Evolutionary conservation across 2,888 invertebrate genomes (phyloP).

Genomic region (Thereva unica): DNA sequence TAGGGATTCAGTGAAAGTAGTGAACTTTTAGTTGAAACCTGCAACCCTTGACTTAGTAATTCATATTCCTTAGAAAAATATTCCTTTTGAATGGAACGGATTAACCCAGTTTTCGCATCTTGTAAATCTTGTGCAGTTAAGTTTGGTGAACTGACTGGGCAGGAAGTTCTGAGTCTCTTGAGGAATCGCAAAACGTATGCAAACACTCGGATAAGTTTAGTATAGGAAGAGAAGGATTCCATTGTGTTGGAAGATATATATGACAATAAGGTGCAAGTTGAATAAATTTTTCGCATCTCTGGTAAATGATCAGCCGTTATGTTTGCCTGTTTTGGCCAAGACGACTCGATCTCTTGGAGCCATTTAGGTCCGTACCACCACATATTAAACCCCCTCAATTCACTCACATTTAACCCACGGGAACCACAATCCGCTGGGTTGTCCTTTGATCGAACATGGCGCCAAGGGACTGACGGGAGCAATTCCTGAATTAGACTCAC

Average conservation of each 20-base stretch:
- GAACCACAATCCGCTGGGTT: constrained; percentile 7
- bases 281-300: not conserved
- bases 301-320: not conserved
- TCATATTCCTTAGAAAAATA: not conserved
- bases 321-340: not conserved
- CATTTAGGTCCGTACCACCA: constrained; percentile 1
- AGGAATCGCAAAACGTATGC: too few relatives aligned
- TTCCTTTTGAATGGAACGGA: not conserved
- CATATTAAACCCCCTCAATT: not conserved
- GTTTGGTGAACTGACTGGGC: too few relatives aligned
- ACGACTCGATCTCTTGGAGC: not conserved
- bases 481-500: not conserved
- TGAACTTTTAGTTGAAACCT: too few relatives aligned
- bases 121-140: too few relatives aligned
- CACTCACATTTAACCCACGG: not conserved
- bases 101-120: too few relatives aligned
- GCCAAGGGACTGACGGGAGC: not conserved
- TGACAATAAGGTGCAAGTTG: not conserved
- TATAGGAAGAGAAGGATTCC: too few relatives aligned
- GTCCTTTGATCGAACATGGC: not conserved
- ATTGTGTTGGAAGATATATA: too few relatives aligned
- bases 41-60: not conserved
- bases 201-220: too few relatives aligned
- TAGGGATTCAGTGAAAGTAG: too few relatives aligned
- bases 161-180: too few relatives aligned